Conservation (phyloP, 1,140 invertebrate genomes). For the Apolygus lucorum region DNA sequence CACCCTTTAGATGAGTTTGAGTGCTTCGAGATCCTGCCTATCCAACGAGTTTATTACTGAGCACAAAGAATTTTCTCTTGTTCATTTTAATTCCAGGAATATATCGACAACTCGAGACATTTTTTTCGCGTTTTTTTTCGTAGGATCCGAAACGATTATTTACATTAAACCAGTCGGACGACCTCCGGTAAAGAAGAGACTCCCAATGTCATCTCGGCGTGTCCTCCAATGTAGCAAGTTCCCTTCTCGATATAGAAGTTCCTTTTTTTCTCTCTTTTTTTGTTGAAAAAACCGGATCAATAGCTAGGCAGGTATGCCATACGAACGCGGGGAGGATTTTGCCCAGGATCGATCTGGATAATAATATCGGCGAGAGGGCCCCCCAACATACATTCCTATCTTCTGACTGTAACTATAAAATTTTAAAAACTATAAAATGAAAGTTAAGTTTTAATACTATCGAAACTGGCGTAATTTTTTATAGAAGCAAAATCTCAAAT, state of each 20-base stretch:
- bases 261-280: not conserved
- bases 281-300: constrained; percentile 5
- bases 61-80: not conserved
- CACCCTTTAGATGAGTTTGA: no score
- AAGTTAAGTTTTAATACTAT: no score
- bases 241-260: not conserved
- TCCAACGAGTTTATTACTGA: not conserved
- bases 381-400: not conserved
- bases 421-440: no score
- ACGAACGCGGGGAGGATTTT: not conserved
- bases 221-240: not conserved
- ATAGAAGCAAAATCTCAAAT: no score
- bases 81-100: not conserved
- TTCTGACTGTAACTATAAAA: not conserved
- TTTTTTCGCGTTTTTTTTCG: not conserved
- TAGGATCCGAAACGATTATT: not conserved
- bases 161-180: constrained; percentile 11
- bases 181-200: not conserved
- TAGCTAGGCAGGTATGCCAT: not conserved
- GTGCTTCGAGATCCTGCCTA: not conserved
- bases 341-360: not conserved
- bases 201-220: not conserved
- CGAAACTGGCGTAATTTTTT: no score
- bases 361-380: not conserved
- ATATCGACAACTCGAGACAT: not conserved